Percentiles rank a stretch among this genome's conserved stretches.
Evolutionary conservation across 2,797 vertebrate genomes (phyloP).

Genomic region (Rhincodon typus): DNA sequence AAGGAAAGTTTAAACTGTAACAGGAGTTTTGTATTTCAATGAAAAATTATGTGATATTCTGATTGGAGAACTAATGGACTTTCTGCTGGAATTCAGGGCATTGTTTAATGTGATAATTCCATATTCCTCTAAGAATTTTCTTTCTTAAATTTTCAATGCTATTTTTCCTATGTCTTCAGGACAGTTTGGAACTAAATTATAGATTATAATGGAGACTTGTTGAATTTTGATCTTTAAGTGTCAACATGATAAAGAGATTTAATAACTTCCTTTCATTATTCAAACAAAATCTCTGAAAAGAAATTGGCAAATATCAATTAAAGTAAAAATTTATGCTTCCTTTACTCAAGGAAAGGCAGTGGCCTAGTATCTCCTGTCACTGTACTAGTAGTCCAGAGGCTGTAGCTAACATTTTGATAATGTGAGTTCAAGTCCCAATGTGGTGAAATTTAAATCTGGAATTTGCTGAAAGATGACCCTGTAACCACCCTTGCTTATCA

Average conservation of each 20-base stretch:
- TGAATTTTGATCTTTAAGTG: not conserved
- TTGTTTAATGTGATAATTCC: not conserved
- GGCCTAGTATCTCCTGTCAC: no score
- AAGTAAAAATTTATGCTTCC: not conserved
- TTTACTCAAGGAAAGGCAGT: not conserved
- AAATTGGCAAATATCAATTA: not conserved
- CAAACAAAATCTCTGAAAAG: not conserved
- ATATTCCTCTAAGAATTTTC: not conserved
- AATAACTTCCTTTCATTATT: not conserved
- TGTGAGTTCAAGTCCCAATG: no score
- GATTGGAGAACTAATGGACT: not conserved
- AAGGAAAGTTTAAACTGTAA: not conserved
- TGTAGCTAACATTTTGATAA: no score
- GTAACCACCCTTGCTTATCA: no score
- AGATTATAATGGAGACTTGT: not conserved
- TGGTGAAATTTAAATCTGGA: no score
- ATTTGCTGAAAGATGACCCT: no score
- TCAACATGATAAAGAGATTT: not conserved
- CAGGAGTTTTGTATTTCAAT: not conserved
- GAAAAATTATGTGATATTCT: not conserved
- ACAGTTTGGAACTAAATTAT: not conserved
- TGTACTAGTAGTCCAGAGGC: no score
- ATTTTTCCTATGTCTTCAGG: not conserved
- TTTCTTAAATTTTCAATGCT: not conserved
- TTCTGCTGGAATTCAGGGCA: not conserved